Percentiles rank a stretch among this genome's conserved stretches.
These are phyloP conservation scores for Trididemnum miniatum DNA, from an alignment of 23 tunicate genomes.

Conservation along the genomic window DNA sequence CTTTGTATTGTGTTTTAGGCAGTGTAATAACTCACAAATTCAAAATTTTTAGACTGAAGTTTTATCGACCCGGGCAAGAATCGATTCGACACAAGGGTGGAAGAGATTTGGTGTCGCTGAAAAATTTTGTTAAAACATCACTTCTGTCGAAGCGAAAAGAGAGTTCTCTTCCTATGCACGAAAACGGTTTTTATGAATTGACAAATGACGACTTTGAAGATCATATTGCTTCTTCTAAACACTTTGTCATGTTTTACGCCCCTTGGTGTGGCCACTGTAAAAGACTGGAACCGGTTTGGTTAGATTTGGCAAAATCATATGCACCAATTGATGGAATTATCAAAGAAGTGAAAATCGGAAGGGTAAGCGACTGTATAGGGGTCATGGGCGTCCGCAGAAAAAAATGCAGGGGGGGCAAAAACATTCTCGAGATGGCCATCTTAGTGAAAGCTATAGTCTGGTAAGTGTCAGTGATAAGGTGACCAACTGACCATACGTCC, in stretches of 20 bases:
- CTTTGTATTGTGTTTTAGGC: too few species aligned
- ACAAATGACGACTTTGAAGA: constrained; percentile 62
- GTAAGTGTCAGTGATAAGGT: too few species aligned
- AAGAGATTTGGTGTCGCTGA: constrained; percentile 60
- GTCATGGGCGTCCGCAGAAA: neutral
- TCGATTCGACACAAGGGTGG: constrained; percentile 61
- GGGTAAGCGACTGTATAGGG: constrained; percentile 40
- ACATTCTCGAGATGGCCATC: too few species aligned
- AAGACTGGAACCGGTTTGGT: constrained; percentile 82
- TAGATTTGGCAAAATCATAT: constrained; percentile 60
- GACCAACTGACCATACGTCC: too few species aligned
- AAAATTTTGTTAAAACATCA: constrained; percentile 30
- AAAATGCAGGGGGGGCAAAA: neutral
- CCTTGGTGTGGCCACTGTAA: constrained; percentile 98
- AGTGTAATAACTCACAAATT: too few species aligned
- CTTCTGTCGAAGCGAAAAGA: constrained; percentile 11
- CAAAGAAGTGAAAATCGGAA: constrained; percentile 57
- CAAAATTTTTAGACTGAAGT: constrained; percentile 68
- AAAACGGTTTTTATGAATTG: constrained; percentile 76
- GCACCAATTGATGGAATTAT: constrained; percentile 15
- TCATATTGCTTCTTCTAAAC: constrained; percentile 55
- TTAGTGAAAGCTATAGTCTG: too few species aligned
- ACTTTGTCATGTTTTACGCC: constrained; percentile 82
- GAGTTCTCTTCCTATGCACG: neutral
- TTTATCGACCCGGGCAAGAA: constrained; percentile 58